Base-by-base conservation (phyloP, 2,113 vertebrate genomes). In the Hypanus sabinus region DNA sequence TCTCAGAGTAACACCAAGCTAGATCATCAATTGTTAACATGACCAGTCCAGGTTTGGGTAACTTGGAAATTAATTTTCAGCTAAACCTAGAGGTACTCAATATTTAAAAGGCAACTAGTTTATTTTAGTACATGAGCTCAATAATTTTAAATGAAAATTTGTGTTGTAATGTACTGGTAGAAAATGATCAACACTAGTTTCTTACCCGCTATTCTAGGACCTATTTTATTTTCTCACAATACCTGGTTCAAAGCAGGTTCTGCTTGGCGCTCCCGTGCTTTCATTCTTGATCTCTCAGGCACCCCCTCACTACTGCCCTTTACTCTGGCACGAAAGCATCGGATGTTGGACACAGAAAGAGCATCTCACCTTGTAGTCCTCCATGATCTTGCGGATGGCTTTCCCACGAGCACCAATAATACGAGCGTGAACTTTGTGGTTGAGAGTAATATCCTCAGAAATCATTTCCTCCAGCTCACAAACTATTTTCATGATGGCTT, bases 311-410 rank as follows among this genome's bases (percentile, higher is more conserved):
- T 10, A 83, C 22, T 24, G 0, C 80, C 38, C 22, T 33, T 16
- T 68, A 27, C 55, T 55, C 55, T 83, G 38, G 76, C 76, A 65
- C 60, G 9, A 33, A 36, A 33, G 12, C n/a, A 79, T n/a, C 14
- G 5, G 76, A 79, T 16, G 27, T 62, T 62, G 83, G 20, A 33
- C 33, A 6, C 1, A 90, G 5, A 14, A 46, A 57, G 46, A 10
- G 46, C 14, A 33, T 46, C 96, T 96, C 95, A 99, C 99, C 97
- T 99, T 99, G 96, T 99, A 99, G 94, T 99, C 99, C 60, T 99
- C 99, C 99, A 99, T 99, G 96, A 99, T 98, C 95, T 98, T 99
- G 94, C 98, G 98, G 96, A 99, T 98, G 95, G 98, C 98, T 96
- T 99, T 99, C 90, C 99, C 99, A 0, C 98, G 98, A 5, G 97